phyloP scores from a whole-genome alignment of 1,140 invertebrate genomes.

The Laodelphax striatellus region DNA sequence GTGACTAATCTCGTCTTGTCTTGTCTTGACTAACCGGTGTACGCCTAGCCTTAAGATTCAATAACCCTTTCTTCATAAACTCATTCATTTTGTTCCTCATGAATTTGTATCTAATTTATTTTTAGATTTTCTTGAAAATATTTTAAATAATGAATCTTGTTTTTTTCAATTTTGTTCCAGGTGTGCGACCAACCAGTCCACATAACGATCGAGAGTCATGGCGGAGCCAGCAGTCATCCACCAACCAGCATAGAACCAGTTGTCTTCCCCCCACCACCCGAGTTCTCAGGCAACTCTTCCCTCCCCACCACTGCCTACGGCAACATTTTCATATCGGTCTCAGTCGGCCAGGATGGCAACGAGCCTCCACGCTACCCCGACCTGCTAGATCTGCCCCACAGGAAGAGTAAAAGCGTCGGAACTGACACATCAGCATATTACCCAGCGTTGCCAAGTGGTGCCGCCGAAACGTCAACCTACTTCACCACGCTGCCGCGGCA shows the following conservation, averaged over 20 bases:
- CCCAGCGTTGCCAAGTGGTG: conserved; percentile 33
- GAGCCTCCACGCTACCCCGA: conserved; percentile 47
- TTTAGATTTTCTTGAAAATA: too few relatives aligned
- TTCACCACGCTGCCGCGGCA: too few relatives aligned
- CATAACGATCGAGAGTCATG: conserved; percentile 63
- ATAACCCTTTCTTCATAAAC: too few relatives aligned
- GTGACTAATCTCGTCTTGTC: too few relatives aligned
- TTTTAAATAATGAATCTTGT: too few relatives aligned
- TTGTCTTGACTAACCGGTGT: too few relatives aligned
- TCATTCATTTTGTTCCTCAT: too few relatives aligned
- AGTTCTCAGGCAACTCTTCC: conserved; percentile 50
- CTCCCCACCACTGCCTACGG: conserved; percentile 47
- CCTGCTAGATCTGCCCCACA: conserved; percentile 55
- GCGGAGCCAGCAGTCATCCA: conserved; percentile 22
- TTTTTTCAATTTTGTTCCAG: too few relatives aligned
- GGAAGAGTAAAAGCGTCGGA: conserved; percentile 35
- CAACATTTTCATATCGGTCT: conserved; percentile 63
- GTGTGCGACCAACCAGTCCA: conserved; percentile 49
- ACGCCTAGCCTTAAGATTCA: too few relatives aligned
- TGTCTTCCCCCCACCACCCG: conserved; percentile 46
- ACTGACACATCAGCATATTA: conserved; percentile 35
- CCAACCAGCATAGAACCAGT: conserved; percentile 23
- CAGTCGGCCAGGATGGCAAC: conserved; percentile 47
- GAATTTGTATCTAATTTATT: too few relatives aligned
- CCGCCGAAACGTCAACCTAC: too few relatives aligned